These are phyloP conservation scores for Echeneis naucrates DNA, from an alignment of 2,797 vertebrate genomes.

Conservation along the genomic window DNA sequence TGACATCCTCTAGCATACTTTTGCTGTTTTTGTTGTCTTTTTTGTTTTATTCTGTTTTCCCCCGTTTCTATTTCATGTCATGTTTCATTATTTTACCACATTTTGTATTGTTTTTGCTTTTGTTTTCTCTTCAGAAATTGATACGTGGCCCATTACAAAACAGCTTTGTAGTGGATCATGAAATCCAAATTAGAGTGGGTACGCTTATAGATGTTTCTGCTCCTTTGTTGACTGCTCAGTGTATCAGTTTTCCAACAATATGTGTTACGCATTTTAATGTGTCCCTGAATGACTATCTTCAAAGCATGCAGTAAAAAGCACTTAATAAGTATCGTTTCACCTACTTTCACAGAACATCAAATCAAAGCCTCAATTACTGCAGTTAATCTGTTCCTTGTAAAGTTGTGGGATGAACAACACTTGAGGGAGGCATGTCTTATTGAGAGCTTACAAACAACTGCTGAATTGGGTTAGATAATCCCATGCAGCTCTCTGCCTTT, in stretches of 20 bases:
- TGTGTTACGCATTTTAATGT: conserved; percentile 37
- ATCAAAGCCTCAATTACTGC: conserved; percentile 67
- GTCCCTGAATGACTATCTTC: conserved; percentile 55
- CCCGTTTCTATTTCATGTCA: background rate
- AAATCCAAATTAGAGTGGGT: background rate
- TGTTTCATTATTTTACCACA: background rate
- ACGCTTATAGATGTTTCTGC: conserved; percentile 14
- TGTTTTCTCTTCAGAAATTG: background rate
- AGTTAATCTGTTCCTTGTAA: conserved; percentile 76
- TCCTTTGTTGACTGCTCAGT: conserved; percentile 15
- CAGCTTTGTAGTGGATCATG: conserved; percentile 1
- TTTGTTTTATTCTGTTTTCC: conserved; percentile 20
- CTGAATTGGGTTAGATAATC: conserved; percentile 70
- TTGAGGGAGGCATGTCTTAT: conserved; percentile 56
- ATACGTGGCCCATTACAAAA: conserved; percentile 1
- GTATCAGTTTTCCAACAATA: conserved; percentile 35
- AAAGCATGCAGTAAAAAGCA: conserved; percentile 60
- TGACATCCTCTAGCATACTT: background rate
- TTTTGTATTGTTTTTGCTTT: conserved; percentile 17
- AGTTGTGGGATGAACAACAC: conserved; percentile 57
- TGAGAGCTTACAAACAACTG: conserved; percentile 65
- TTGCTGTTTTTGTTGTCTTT: conserved; percentile 9
- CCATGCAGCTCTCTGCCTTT: conserved; percentile 58
- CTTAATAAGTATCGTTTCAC: conserved; percentile 37
- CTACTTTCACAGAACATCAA: conserved; percentile 67